Evolutionary conservation across 64 coral and sea anemone species (phyloP), one percentile per base, ranked within the genome.

Genomic region (Porites lutea): DNA sequence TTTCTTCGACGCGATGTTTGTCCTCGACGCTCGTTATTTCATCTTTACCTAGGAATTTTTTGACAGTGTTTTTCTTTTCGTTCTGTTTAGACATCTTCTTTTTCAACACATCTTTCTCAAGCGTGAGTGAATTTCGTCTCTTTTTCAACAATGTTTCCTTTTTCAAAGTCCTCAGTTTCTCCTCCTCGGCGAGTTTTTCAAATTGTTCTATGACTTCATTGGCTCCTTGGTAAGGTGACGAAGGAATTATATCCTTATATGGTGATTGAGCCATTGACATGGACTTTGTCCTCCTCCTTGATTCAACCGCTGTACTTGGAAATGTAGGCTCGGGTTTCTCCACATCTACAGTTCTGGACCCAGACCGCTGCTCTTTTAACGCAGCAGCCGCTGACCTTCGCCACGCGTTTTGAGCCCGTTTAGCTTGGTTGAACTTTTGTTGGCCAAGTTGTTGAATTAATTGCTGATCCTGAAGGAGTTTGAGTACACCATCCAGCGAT

Each of bases 171-270:
- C 76, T 94, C 0, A 97, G 48, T 50, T 94, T 97, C 86, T 97
- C 95, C 50, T 97, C 95, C 79, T 97, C 95, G 15, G 92, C 95
- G 59, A 96, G 78, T 64, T 90, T 96, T 58, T 96, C 91, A 21
- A 89, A 69, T 73, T 88, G 90, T 27, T 92, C 95, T 65, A 94
- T 71, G 51, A 85, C 51, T 6, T 90, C 79, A 20, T 91, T 82
- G 5, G 89, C 69, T 4, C 66, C 81, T 65, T 83, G 67, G 12
- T 20, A 74, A 27, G 78, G n/a, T 14, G 67, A 63, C 13, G 71
- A 61, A 63, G 52, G 89, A 72, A 37, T 27, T 46, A 58, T 44
- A 3, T 82, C 78, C 21, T 62, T 71, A 37, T 19, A 55, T 14
- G 49, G 18, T 43, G 2, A 52, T n/a, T 70, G 78, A 9, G 58